These are phyloP conservation scores for Ranitomeya imitator DNA, from an alignment of 2,113 vertebrate genomes.

Conservation along the genomic window DNA sequence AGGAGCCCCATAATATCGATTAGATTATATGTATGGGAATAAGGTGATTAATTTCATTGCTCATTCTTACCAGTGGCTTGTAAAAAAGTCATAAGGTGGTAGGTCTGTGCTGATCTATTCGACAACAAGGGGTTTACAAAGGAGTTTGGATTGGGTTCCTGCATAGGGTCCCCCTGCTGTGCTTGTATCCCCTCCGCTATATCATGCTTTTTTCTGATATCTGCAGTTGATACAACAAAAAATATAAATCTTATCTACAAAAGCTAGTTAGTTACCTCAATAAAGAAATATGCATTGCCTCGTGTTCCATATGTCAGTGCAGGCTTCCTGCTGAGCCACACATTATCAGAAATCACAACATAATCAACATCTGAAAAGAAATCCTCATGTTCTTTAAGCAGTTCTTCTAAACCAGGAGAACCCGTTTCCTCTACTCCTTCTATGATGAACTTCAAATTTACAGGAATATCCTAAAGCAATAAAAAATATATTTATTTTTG, in stretches of 20 bases:
- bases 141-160: no score
- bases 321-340: constrained; percentile 74
- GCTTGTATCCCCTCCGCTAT: no score
- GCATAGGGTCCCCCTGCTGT: no score
- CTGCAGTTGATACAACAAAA: background rate
- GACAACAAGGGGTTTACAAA: no score
- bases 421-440: constrained; percentile 81
- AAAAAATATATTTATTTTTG: background rate
- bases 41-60: no score
- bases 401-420: constrained; percentile 71
- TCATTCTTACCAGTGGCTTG: no score
- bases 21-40: no score
- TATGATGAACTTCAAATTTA: constrained; percentile 78
- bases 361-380: constrained; percentile 76
- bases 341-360: constrained; percentile 76
- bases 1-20: no score
- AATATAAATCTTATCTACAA: background rate
- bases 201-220: background rate
- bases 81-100: no score
- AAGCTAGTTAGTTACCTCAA: constrained; percentile 69
- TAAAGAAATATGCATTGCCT: constrained; percentile 74
- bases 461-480: constrained; percentile 70
- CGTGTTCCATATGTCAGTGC: constrained; percentile 73
- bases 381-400: constrained; percentile 63
- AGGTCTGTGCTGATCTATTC: no score